Base-by-base conservation (phyloP, 1,140 invertebrate species). In the Kradibia gibbosae region DNA sequence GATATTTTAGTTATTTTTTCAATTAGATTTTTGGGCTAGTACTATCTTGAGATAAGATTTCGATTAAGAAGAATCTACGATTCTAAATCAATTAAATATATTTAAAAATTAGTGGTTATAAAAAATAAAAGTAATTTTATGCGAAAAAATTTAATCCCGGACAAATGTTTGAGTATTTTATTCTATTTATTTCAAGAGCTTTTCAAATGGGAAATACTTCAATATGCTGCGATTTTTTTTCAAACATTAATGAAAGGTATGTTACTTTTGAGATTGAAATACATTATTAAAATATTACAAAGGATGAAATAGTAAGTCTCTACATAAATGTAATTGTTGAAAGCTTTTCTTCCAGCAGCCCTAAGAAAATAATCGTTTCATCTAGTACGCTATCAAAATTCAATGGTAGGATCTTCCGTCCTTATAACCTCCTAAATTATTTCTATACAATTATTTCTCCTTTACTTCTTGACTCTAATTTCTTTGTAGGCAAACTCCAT, bases 371-470 rank as follows among this genome's bases (percentile, higher is more conserved):
- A 20, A 36, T 39, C 34, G 7, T 67, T 11, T 45, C 39, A 45
- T 45, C n/a, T 70, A 22, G 36, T 15, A 25, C 20, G 39, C 39
- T 22, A 70, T 70, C 65, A 39, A 42, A 62, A 70, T 70, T 4
- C 65, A 28, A 70, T 0, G 3, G 28, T 7, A 42, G 10, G n/a
- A 11, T 62, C 25, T 34, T 36, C 31, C 15, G 31, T 31, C 60
- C 60, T 34, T 20, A 36, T 20, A 72, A 31, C 8, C 70, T 25
- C n/a, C 70, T 45, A 50, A 34, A 74, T n/a, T n/a, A 74, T 15
- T 50, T 55, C 48, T 34, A 55, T 74, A 55, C 72, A 74, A 53
- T 74, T 74, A 55, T 55, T 72, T 74, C 31, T 39, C 31, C 3
- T 74, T 13, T n/a, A 22, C 11, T 42, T 45, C n/a, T 50, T 28